phyloP scores from a whole-genome alignment of 2,888 invertebrate genomes.

The Koerneria pararmatus region DNA sequence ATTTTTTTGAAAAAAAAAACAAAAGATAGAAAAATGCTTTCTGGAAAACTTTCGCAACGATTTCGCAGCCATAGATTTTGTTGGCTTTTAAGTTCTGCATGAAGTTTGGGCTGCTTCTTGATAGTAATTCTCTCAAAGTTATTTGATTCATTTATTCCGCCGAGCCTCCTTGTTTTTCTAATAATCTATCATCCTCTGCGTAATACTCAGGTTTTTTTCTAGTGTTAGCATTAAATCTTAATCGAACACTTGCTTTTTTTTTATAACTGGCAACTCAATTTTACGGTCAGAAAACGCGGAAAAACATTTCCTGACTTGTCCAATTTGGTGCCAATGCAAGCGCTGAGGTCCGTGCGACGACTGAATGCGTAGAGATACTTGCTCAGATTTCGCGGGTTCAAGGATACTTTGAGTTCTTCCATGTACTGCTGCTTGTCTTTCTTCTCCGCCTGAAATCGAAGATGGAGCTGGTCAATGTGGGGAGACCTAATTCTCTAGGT shows the following conservation, averaged over 20 bases:
- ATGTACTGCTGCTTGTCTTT: constrained; percentile 41
- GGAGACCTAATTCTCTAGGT: no score
- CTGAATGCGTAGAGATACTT: constrained; percentile 54
- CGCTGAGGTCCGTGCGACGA: constrained; percentile 53
- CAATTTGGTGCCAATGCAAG: constrained; percentile 54
- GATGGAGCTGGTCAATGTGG: no score
- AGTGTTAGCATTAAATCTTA: not conserved
- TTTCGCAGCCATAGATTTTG: no score
- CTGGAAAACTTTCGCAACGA: no score
- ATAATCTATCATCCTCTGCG: not conserved
- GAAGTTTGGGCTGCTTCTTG: no score
- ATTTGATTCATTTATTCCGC: not conserved
- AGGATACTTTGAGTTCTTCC: constrained; percentile 49
- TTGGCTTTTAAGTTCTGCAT: no score
- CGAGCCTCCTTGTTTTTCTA: not conserved
- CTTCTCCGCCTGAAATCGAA: constrained; percentile 28
- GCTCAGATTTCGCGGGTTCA: constrained; percentile 54
- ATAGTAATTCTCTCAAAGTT: no score
- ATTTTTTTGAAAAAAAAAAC: no score
- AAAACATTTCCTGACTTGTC: constrained; percentile 44
- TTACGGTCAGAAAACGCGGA: no score
- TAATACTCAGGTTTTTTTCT: not conserved
- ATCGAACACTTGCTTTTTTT: not conserved
- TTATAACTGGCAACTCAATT: not conserved
- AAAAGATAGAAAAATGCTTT: no score